Evolutionary conservation across 2,113 vertebrate species (phyloP), one percentile per base, ranked within the genome.

Genomic region (Clarias macrocephalus): DNA sequence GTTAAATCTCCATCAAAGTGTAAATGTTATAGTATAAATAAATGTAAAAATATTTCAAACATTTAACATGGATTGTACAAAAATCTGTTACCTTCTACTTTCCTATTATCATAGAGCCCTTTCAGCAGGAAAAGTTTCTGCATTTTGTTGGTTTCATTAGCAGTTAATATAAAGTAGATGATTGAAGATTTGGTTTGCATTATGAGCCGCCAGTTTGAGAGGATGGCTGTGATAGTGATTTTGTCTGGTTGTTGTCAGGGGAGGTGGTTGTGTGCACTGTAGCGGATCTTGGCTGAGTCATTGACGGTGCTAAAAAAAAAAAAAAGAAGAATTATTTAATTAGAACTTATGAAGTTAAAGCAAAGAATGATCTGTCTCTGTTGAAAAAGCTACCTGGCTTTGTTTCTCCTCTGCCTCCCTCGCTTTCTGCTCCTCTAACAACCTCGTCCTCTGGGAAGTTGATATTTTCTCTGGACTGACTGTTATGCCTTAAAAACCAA

Each of bases 361-460:
- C 5, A 63, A 87, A 62, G 10, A 30, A 81, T 60, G 42, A 72
- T 80, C 7, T 7, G 48, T 48, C 12, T 79, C 48, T 80, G 6
- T 37, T 16, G 42, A n/a, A 21, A 28, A 12, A 37, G 1, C 1
- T 85, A 92, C 95, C 95, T 95, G 87, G 57, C 86, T 81, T 88
- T 33, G 84, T 80, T 30, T 93, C 89, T 83, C 87, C 89, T n/a
- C 28, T 25, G 68, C 76, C 90, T 57, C 79, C 93, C 1, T 92
- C 92, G 2, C 86, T 85, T 18, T 89, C 75, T 13, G 91, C 87
- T 42, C 88, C 85, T 19, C 88, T 89, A 1, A 86, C 90, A 86
- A 92, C 89, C 62, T 96, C 95, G 87, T 96, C 96, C 83, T 97
- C 96, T 65, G 96, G 96, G 23, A 93, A 92, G 86, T 95, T 95